Percentiles rank a stretch among this genome's conserved stretches.
Conservation (phyloP, 53 echinoderm and acorn worm species). For the Henricia sp. region DNA sequence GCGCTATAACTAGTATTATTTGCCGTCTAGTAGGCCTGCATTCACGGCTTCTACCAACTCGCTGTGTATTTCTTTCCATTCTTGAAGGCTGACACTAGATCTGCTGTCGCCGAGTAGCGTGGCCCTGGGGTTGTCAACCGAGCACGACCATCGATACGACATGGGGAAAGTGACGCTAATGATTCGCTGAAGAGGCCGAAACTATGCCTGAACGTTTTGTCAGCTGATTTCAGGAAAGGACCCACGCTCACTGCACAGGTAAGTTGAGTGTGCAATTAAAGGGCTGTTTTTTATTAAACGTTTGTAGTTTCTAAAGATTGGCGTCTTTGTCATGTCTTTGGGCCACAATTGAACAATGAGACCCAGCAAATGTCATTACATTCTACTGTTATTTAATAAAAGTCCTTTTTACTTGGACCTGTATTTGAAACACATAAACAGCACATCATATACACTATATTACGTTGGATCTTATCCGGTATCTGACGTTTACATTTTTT, state of each 20-base stretch:
- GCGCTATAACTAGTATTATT: background rate
- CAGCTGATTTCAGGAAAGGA: background rate
- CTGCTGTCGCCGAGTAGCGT: background rate
- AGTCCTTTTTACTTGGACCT: background rate
- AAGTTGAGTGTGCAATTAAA: background rate
- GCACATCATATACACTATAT: background rate
- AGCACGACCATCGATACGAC: background rate
- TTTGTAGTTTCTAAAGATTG: background rate
- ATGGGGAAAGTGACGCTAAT: constrained; percentile 3
- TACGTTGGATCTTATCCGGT: no score
- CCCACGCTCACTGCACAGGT: background rate
- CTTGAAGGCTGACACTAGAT: background rate
- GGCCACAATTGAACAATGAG: no score
- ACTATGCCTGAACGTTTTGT: constrained; percentile 6
- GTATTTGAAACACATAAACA: background rate
- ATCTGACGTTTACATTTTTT: no score
- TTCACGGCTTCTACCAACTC: no score
- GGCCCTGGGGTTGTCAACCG: background rate
- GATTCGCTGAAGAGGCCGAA: background rate
- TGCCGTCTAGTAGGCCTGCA: background rate
- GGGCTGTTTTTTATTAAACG: background rate
- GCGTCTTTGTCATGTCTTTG: no score
- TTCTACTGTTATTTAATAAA: background rate
- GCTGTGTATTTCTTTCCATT: background rate
- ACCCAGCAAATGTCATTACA: no score